A percentile compares a stretch with the other conserved stretches of the same genome.
Evolutionary conservation across 2,888 invertebrate species (phyloP).

Genomic region (Julus scanicus): DNA sequence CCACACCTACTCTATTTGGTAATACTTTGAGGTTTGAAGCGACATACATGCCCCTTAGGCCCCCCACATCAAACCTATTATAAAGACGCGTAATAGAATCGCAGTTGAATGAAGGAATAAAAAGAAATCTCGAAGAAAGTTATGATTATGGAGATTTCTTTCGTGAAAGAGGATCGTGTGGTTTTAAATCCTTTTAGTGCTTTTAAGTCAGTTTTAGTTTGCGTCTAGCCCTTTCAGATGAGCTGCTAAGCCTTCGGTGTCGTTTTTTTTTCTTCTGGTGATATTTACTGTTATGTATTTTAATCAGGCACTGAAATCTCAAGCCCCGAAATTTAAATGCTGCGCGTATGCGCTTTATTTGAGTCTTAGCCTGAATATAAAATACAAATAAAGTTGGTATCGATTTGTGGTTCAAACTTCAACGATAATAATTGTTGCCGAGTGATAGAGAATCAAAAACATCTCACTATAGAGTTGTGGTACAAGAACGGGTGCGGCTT

Average conservation of each 20-base stretch:
- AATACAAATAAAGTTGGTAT: background rate
- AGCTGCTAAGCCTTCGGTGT: background rate
- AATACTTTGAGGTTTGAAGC: background rate
- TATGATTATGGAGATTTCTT: slow-evolving; percentile 16
- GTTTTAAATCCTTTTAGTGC: slow-evolving; percentile 21
- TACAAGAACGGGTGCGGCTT: background rate
- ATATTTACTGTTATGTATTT: slow-evolving; percentile 34
- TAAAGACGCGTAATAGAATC: background rate
- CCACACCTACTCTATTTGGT: background rate
- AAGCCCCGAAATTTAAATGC: background rate
- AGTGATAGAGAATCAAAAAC: background rate
- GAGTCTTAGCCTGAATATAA: background rate
- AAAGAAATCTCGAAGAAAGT: background rate
- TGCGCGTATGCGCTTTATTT: background rate
- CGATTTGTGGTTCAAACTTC: background rate
- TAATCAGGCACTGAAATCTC: background rate
- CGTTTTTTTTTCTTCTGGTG: background rate
- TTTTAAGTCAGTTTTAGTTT: background rate
- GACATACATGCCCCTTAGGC: background rate
- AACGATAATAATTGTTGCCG: background rate
- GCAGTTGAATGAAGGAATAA: background rate
- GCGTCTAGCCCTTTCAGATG: slow-evolving; percentile 6
- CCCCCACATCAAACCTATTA: background rate
- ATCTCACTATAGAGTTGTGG: background rate
- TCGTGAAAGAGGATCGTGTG: background rate